These are phyloP conservation scores for Eupithecia abbreviata DNA, from an alignment of 2,888 invertebrate species.

Conservation along the genomic window DNA sequence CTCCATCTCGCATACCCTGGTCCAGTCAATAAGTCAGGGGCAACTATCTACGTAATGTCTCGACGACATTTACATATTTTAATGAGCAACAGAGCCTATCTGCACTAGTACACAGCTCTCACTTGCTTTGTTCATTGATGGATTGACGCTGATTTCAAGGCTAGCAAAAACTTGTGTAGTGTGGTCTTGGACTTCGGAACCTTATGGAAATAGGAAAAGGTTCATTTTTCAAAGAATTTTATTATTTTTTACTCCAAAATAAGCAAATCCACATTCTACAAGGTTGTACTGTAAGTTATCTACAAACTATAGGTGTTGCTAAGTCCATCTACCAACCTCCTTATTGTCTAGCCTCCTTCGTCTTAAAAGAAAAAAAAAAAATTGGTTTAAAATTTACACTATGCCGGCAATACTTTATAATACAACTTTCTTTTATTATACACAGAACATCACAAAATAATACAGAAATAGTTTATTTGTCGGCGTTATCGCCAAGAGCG, in stretches of 20 bases:
- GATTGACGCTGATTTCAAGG: slow-evolving; percentile 44
- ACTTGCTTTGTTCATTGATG: slow-evolving; percentile 43
- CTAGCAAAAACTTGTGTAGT: slow-evolving; percentile 14
- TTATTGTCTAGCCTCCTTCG: no score
- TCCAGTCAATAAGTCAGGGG: slow-evolving; percentile 55
- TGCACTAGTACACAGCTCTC: slow-evolving; percentile 43
- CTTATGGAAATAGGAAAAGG: background rate
- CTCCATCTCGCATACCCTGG: slow-evolving; percentile 41
- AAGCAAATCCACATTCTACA: no score
- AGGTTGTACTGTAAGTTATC: no score
- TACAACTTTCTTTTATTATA: no score
- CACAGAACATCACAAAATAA: no score
- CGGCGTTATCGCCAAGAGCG: no score
- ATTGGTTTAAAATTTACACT: no score
- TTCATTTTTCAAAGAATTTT: background rate
- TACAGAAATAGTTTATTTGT: no score
- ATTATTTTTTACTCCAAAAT: background rate
- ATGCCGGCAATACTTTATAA: no score
- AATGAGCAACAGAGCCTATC: slow-evolving; percentile 80
- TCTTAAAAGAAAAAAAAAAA: no score
- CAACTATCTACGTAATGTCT: slow-evolving; percentile 84
- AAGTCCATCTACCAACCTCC: no score
- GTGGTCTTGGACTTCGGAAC: background rate
- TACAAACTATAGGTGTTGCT: no score
- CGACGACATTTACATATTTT: slow-evolving; percentile 82